Conservation (phyloP, 2,113 vertebrate genomes). For the Malaclemys terrapin region DNA sequence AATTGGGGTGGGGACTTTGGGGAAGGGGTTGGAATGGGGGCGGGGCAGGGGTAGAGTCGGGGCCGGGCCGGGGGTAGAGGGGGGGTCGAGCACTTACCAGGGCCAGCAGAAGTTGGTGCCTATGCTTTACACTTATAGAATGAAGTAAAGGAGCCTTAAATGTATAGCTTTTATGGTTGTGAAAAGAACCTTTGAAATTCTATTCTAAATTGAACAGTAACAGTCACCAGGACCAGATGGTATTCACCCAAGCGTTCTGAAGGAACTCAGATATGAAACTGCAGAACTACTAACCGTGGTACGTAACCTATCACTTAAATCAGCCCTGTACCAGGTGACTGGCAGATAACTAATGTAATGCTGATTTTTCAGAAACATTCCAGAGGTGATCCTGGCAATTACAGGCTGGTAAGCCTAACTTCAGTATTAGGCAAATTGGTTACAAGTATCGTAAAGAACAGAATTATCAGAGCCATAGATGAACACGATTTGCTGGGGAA, state of each 20-base stretch:
- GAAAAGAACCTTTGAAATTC: not conserved
- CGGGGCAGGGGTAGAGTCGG: no score
- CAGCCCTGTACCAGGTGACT: not conserved
- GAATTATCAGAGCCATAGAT: not conserved
- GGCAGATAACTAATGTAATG: not conserved
- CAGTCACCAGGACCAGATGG: not conserved
- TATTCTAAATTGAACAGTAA: not conserved
- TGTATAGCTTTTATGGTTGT: accelerated
- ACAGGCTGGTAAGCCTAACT: not conserved
- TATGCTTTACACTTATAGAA: not conserved
- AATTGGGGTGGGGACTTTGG: no score
- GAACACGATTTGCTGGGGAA: not conserved
- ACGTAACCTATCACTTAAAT: not conserved
- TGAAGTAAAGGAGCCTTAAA: not conserved
- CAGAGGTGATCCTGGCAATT: not conserved
- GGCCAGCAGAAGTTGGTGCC: no score
- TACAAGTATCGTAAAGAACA: not conserved
- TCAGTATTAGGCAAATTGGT: not conserved
- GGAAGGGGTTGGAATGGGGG: no score
- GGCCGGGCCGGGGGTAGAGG: no score
- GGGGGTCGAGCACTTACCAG: no score
- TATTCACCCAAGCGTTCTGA: not conserved
- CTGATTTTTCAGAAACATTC: not conserved
- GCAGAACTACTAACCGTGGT: not conserved
- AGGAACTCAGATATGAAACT: not conserved